Evolutionary conservation across 2,113 vertebrate species (phyloP).

Genomic region (Caretta caretta): DNA sequence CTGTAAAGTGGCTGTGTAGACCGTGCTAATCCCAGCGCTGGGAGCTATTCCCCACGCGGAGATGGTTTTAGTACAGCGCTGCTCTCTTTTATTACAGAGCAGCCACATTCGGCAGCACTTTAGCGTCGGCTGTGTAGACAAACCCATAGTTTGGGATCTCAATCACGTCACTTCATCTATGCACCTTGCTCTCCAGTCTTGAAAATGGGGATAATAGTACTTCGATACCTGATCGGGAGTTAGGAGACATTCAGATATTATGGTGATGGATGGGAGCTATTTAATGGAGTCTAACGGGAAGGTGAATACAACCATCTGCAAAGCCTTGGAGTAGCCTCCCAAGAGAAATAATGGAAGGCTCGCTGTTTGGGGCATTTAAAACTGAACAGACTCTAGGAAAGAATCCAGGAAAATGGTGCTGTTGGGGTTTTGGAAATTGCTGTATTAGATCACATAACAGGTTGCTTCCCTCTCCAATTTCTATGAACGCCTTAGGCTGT

Average conservation of each 20-base stretch:
- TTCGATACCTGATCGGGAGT: too few relatives aligned
- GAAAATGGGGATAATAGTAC: background rate
- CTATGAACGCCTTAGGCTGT: background rate
- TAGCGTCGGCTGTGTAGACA: too few relatives aligned
- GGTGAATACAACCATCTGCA: background rate
- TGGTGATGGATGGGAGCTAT: background rate
- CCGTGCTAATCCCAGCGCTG: too few relatives aligned
- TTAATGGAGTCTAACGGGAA: background rate
- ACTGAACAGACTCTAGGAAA: background rate
- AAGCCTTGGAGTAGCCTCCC: background rate
- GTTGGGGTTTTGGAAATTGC: background rate
- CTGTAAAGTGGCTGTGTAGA: too few relatives aligned
- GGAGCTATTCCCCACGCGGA: too few relatives aligned
- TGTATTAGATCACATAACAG: background rate
- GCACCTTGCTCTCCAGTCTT: background rate
- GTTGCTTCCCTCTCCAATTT: background rate
- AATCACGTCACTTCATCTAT: background rate
- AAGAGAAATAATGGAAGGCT: background rate
- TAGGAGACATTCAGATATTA: background rate
- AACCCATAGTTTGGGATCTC: background rate
- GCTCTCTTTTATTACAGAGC: too few relatives aligned
- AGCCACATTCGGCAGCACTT: too few relatives aligned
- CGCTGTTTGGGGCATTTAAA: background rate
- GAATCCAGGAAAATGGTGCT: background rate
- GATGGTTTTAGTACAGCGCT: too few relatives aligned